Conservation (phyloP, 1,140 invertebrate species). For the Conopomorpha cramerella region DNA sequence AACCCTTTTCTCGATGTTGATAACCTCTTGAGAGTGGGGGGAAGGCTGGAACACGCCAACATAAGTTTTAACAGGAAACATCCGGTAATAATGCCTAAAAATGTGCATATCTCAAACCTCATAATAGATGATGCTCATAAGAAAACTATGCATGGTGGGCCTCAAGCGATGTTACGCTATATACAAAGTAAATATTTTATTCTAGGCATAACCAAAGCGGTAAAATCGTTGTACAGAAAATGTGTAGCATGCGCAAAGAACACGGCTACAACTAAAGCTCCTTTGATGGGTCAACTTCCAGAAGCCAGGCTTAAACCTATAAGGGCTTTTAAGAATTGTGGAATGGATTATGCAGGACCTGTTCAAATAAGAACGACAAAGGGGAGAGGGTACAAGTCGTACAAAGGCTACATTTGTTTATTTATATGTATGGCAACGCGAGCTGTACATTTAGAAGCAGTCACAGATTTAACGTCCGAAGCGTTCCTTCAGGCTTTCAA, state of each 20-base stretch:
- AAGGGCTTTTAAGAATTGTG: neutral
- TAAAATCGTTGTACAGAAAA: constrained; percentile 9
- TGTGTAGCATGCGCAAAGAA: constrained; percentile 17
- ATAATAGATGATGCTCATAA: neutral
- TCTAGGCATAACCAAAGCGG: constrained; percentile 8
- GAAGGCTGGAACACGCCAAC: neutral
- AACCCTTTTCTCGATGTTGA: neutral
- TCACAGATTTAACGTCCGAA: constrained; percentile 7
- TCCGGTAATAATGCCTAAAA: neutral
- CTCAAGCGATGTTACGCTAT: constrained; percentile 15
- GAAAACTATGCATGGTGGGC: constrained; percentile 1
- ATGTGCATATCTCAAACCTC: neutral
- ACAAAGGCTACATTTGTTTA: constrained; percentile 12
- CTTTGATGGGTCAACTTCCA: neutral
- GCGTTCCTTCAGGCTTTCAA: constrained; percentile 17
- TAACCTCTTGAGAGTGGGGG: neutral
- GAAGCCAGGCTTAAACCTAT: neutral
- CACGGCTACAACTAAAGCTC: neutral
- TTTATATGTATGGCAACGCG: constrained; percentile 13
- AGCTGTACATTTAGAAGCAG: constrained; percentile 13
- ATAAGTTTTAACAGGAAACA: neutral
- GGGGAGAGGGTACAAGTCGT: constrained; percentile 3
- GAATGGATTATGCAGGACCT: neutral
- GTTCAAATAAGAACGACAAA: neutral
- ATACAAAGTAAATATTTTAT: constrained; percentile 27